Base-by-base conservation (phyloP, 1,140 invertebrate genomes). In the Lepidurus apus region DNA sequence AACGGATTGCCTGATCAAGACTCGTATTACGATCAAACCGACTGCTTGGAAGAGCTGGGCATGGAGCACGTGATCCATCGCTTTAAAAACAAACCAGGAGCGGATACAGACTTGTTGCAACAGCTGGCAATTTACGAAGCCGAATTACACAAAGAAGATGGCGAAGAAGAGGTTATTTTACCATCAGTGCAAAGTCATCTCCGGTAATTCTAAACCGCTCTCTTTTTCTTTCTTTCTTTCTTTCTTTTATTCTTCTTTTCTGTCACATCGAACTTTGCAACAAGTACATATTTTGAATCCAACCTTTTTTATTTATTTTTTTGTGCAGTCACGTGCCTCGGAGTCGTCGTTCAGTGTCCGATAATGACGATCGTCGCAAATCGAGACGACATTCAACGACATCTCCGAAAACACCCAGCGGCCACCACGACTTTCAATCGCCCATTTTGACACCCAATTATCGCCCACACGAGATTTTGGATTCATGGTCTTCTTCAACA, bases 21-120 rank as follows among this genome's bases (percentile, higher is more conserved):
- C 84, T 95, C 93, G 10, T 99, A 98, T 85, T 99, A 99, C 84
- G 97, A 99, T 86, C 94, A 99, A 82, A 96, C 97, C 0, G 98
- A 99, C 87, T 90, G 91, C 45, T 86, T 99, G 44, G 97, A 99
- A 85, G 95, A 98, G 82, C 96, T 98, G 83, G 96, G 96, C 5
- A 97, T 99, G 85, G 96, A 98, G 85, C 88, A 88, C 24, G 92
- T 98, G 53, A 95, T 97, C 81, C 91, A 95, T 83, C 89, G 93
- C 83, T 87, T 81, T 77, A 42, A 34, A 7, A 42, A 80, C 45
- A 95, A 94, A 85, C 93, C 94, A 80, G 95, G 95, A 43, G 95
- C 95, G 1, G 96, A 98, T 86, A 87, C 97, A 76, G 96, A 98
- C 87, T 88, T 98, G 7, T 87, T 97, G 65, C 90, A 95, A 82